Percentiles rank a stretch among this genome's conserved stretches.
Conservation (phyloP, 2,888 invertebrate species). For the Melieria crassipennis region DNA sequence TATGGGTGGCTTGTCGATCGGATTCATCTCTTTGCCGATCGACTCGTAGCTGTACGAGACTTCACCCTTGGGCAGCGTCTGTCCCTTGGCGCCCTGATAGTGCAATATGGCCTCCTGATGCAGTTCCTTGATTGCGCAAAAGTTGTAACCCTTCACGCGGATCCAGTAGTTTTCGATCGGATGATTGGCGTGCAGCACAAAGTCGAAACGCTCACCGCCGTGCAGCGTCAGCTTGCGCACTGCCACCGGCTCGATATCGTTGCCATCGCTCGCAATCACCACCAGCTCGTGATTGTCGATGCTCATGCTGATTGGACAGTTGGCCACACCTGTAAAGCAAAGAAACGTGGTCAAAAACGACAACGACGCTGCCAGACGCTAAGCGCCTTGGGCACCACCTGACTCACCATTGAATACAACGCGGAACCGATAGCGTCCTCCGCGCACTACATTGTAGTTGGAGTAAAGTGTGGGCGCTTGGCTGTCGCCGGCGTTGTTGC, state of each 20-base stretch:
- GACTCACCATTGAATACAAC: constrained; percentile 55
- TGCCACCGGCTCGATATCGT: constrained; percentile 57
- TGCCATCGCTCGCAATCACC: constrained; percentile 58
- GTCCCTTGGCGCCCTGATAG: constrained; percentile 52
- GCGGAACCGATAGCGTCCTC: constrained; percentile 61
- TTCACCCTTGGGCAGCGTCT: constrained; percentile 44
- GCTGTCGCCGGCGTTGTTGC: constrained; percentile 45
- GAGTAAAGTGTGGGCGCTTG: constrained; percentile 51
- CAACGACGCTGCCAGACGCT: too few relatives aligned
- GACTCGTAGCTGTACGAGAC: constrained; percentile 54
- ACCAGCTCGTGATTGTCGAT: constrained; percentile 56
- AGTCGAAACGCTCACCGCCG: constrained; percentile 59
- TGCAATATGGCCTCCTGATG: constrained; percentile 60
- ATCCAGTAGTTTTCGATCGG: constrained; percentile 58
- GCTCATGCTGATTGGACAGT: constrained; percentile 56
- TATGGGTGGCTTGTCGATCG: constrained; percentile 48
- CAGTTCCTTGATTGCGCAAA: constrained; percentile 52
- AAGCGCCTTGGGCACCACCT: too few relatives aligned
- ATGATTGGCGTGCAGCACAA: constrained; percentile 57
- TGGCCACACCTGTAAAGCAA: constrained; percentile 48
- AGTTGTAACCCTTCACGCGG: constrained; percentile 57
- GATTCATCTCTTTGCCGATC: constrained; percentile 51
- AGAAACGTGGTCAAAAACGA: neutral
- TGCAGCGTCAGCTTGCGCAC: constrained; percentile 56
- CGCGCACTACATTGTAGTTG: constrained; percentile 52